Evolutionary conservation across 2,797 vertebrate genomes (phyloP).

Genomic region (Sorex maritimensis): DNA sequence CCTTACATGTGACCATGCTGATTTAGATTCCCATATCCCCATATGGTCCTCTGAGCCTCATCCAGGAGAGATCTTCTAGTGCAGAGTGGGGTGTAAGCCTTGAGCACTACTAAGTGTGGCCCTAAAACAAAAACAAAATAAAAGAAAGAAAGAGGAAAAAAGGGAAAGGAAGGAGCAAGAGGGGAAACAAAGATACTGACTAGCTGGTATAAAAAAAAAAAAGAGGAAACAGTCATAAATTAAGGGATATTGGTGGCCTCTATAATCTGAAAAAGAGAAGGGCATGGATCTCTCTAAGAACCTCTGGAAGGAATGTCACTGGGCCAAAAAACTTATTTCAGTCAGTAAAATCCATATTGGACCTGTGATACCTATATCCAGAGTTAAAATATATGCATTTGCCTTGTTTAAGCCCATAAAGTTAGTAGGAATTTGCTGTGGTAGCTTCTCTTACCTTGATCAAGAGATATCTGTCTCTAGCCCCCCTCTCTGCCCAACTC

Average conservation of each 20-base stretch:
- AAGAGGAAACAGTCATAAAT: not conserved
- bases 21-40: too few relatives aligned
- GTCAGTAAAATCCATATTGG: not conserved
- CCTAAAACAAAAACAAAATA: too few relatives aligned
- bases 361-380: not conserved
- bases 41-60: too few relatives aligned
- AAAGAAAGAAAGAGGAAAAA: too few relatives aligned
- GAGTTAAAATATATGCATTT: not conserved
- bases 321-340: not conserved
- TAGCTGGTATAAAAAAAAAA: not conserved
- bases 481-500: not conserved
- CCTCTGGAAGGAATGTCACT: not conserved
- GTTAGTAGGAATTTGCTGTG: not conserved
- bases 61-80: too few relatives aligned
- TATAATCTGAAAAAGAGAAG: not conserved
- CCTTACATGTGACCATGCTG: too few relatives aligned
- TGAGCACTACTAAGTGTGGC: too few relatives aligned
- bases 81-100: too few relatives aligned
- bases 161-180: too few relatives aligned
- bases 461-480: not conserved
- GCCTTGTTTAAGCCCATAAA: not conserved
- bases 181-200: too few relatives aligned
- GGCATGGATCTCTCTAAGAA: not conserved
- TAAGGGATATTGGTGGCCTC: not conserved
- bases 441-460: not conserved